Conservation (phyloP, 2,797 vertebrate species). For the Sebastes diaconus region DNA sequence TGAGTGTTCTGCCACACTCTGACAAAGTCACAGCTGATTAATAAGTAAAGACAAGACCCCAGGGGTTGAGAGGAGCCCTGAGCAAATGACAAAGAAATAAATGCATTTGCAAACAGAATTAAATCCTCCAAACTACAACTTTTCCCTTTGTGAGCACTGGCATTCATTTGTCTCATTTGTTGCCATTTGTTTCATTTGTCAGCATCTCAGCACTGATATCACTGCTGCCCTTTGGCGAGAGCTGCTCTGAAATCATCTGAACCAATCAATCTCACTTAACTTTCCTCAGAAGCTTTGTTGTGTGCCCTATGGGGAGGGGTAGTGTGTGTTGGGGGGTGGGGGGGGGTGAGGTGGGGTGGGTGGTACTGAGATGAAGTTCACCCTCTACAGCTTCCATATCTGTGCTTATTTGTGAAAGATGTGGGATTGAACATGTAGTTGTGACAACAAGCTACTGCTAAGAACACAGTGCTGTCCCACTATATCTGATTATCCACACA, state of each 20-base stretch:
- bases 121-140: constrained; percentile 22
- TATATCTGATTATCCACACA: constrained; percentile 50
- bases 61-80: constrained; percentile 49
- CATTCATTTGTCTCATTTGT: constrained; percentile 50
- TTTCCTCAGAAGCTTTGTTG: constrained; percentile 38
- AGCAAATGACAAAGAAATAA: constrained; percentile 53
- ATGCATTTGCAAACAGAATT: constrained; percentile 49
- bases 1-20: constrained; percentile 51
- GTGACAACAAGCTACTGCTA: constrained; percentile 39
- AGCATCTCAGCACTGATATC: constrained; percentile 7
- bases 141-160: constrained; percentile 9
- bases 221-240: constrained; percentile 27
- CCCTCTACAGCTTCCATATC: background rate
- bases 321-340: background rate
- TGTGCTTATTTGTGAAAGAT: constrained; percentile 36
- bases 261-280: constrained; percentile 61
- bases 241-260: constrained; percentile 54
- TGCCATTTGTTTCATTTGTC: constrained; percentile 42
- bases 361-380: constrained; percentile 8
- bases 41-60: constrained; percentile 68
- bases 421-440: constrained; percentile 35
- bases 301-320: background rate
- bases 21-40: constrained; percentile 63
- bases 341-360: background rate
- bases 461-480: constrained; percentile 34